A percentile compares a stretch with the other conserved stretches of the same genome.
Conservation (phyloP, 2,113 vertebrate species). For the Tyto alba region DNA sequence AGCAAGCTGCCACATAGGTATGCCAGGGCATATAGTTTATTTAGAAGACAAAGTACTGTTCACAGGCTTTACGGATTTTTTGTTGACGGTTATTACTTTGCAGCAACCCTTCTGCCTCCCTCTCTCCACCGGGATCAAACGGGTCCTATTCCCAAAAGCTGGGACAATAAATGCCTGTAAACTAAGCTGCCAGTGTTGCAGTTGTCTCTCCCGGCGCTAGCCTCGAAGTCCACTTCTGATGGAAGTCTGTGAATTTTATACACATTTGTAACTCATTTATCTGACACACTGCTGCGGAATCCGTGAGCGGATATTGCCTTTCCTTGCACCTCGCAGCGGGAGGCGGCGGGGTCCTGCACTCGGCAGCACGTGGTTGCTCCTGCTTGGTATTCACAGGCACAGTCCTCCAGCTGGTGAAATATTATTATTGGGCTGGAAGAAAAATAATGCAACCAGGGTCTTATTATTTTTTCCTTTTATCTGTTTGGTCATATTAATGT, state of each 20-base stretch:
- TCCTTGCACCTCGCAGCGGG: neutral
- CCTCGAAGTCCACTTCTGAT: neutral
- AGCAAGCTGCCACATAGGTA: neutral
- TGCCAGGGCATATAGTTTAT: neutral
- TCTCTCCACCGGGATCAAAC: neutral
- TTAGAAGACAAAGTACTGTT: neutral
- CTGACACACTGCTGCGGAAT: neutral
- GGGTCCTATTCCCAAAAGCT: neutral
- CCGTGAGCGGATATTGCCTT: neutral
- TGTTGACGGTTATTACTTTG: neutral
- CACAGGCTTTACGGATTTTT: neutral
- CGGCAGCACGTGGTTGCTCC: neutral
- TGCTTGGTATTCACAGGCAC: neutral
- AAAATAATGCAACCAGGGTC: neutral
- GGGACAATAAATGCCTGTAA: neutral
- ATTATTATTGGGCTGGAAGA: neutral
- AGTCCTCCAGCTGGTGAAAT: neutral
- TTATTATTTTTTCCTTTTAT: conserved; percentile 38
- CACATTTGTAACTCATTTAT: conserved; percentile 22
- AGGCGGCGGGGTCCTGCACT: neutral
- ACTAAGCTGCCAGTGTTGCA: neutral
- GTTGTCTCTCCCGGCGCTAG: neutral
- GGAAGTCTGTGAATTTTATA: neutral
- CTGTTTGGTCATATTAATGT: conserved; percentile 25
- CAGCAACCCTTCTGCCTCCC: neutral